Percentiles rank a stretch among this genome's conserved stretches.
These are phyloP conservation scores for Troglohyphantes excavatus DNA, from an alignment of 2,888 invertebrate genomes.

Conservation along the genomic window DNA sequence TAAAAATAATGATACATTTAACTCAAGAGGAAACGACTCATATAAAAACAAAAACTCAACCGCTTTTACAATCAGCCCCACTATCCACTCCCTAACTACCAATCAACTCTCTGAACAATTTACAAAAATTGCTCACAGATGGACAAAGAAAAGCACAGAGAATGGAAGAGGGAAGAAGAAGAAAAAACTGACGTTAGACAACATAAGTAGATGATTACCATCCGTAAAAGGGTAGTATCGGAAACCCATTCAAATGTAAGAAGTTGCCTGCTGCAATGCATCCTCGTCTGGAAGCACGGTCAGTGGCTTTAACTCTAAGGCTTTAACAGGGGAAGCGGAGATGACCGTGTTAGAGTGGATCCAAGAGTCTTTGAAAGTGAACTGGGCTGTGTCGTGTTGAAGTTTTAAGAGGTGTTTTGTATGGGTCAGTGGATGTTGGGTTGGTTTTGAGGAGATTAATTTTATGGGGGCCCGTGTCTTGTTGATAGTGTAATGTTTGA, in stretches of 20 bases:
- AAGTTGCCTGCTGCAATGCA: conserved; percentile 47
- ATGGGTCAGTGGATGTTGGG: neutral
- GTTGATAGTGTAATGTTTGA: no score
- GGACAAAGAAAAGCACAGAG: neutral
- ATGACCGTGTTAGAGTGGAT: neutral
- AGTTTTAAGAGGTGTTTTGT: neutral
- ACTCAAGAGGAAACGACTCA: neutral
- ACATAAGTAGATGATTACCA: conserved; percentile 69
- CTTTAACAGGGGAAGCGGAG: conserved; percentile 9
- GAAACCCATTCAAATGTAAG: conserved; percentile 43
- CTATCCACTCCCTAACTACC: neutral
- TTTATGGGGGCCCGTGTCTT: no score
- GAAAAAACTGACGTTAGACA: conserved; percentile 48
- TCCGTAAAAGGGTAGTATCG: conserved; percentile 47
- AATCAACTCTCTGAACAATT: conserved; percentile 11
- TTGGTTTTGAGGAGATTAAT: no score
- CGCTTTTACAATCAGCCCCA: neutral
- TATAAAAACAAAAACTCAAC: neutral
- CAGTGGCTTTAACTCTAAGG: no score
- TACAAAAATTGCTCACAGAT: conserved; percentile 11
- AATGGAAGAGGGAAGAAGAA: conserved; percentile 6
- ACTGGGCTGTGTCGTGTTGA: conserved; percentile 10
- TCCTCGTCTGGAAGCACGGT: conserved; percentile 70
- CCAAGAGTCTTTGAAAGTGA: neutral
- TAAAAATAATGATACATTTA: neutral